Evolutionary conservation across 2,888 invertebrate genomes (phyloP).

Genomic region (Acrocyrtus sp.): DNA sequence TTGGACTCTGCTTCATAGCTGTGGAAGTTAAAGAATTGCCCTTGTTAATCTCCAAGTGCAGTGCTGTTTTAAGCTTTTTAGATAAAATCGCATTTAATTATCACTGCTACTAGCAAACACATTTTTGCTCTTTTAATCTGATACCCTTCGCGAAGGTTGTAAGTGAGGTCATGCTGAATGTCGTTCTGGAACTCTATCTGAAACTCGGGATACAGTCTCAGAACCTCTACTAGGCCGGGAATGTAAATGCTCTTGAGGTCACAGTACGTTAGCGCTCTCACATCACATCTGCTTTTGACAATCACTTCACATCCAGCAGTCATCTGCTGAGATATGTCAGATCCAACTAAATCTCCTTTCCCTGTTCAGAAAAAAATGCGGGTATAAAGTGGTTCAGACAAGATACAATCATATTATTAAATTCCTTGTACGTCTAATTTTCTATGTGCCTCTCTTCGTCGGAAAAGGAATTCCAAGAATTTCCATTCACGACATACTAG

Average conservation of each 20-base stretch:
- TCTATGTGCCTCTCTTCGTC: too few species aligned
- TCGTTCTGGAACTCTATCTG: constrained; percentile 94
- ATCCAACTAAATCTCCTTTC: constrained; percentile 95
- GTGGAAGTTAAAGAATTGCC: not conserved
- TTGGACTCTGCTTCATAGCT: constrained; percentile 62
- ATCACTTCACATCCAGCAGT: constrained; percentile 76
- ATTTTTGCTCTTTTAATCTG: constrained; percentile 67
- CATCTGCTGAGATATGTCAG: constrained; percentile 83
- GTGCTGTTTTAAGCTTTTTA: too few species aligned
- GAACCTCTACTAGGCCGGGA: constrained; percentile 87
- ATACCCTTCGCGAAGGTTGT: constrained; percentile 92
- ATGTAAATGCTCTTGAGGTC: constrained; percentile 95
- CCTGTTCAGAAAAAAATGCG: constrained; percentile 70
- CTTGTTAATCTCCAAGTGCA: not conserved
- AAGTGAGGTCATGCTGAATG: constrained; percentile 94
- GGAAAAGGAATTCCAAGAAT: too few species aligned
- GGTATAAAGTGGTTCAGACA: not conserved
- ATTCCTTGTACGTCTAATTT: too few species aligned
- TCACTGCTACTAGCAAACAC: too few species aligned
- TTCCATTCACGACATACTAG: too few species aligned
- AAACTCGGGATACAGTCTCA: constrained; percentile 92
- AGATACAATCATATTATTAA: too few species aligned
- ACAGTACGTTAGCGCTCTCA: constrained; percentile 94
- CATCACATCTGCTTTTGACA: constrained; percentile 94
- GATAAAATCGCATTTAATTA: too few species aligned